phyloP scores from a whole-genome alignment of 2,888 invertebrate species.

The Eucera pruinosa region DNA sequence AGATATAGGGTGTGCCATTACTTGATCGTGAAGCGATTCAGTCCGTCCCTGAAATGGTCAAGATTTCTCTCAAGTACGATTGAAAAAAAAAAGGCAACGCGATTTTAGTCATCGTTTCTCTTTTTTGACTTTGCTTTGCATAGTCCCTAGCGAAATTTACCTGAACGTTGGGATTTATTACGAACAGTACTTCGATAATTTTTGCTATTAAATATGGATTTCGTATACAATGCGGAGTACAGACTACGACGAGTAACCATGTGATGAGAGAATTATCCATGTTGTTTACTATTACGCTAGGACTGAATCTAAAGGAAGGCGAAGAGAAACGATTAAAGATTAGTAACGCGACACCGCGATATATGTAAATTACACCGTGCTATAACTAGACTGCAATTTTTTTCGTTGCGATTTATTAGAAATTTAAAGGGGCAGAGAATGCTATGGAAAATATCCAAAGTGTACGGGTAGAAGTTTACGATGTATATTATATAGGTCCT shows the following conservation, averaged over 20 bases:
- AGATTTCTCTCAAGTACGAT: not conserved
- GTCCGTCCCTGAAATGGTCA: conserved; percentile 77
- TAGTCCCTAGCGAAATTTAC: no score
- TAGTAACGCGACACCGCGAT: no score
- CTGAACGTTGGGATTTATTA: conserved; percentile 90
- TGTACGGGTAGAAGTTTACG: no score
- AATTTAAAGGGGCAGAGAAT: no score
- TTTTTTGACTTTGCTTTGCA: no score
- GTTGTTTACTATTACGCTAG: conserved; percentile 90
- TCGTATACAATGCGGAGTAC: conserved; percentile 95
- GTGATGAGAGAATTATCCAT: conserved; percentile 94
- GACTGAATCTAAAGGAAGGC: conserved; percentile 88
- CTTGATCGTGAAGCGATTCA: conserved; percentile 88
- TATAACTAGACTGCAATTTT: no score
- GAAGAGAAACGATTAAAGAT: not conserved
- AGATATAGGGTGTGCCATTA: conserved; percentile 95
- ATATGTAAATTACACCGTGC: no score
- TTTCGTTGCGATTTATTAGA: no score
- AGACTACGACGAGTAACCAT: conserved; percentile 95
- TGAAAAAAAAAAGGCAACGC: not conserved
- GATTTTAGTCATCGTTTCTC: not conserved
- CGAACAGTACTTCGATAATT: conserved; percentile 95
- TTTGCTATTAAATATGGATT: conserved; percentile 99
- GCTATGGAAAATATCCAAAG: no score
- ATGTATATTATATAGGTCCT: no score